phyloP scores from a whole-genome alignment of 2,797 vertebrate genomes.

The Enteromius radiatus region DNA sequence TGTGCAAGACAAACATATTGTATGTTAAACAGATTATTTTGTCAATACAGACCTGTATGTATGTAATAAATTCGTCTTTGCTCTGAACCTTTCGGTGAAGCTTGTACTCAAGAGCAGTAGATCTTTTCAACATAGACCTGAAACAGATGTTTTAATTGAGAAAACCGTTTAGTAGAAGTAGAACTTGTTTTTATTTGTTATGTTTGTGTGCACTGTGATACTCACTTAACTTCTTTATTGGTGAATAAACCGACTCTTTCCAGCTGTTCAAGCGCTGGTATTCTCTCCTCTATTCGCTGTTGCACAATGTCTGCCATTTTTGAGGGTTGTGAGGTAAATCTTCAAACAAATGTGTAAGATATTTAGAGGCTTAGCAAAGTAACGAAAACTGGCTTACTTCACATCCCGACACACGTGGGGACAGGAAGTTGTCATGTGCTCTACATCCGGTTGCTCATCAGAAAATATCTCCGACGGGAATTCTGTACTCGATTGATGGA shows the following conservation, averaged over 20 bases:
- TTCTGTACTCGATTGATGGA: neutral
- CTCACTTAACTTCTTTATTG: constrained; percentile 86
- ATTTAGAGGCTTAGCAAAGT: neutral
- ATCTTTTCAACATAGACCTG: constrained; percentile 89
- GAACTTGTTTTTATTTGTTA: neutral
- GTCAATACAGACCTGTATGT: constrained; percentile 84
- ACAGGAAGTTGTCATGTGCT: neutral
- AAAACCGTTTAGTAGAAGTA: neutral
- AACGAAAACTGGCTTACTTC: too few relatives aligned
- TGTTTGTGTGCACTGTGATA: neutral
- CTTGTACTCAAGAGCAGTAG: constrained; percentile 91
- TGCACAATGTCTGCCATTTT: constrained; percentile 92
- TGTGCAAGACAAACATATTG: neutral
- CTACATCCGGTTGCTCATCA: constrained; percentile 26
- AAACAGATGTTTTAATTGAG: neutral
- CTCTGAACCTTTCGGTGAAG: constrained; percentile 84
- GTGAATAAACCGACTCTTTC: constrained; percentile 93
- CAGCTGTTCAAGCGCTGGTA: constrained; percentile 91
- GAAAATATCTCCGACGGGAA: neutral
- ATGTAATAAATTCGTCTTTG: constrained; percentile 93
- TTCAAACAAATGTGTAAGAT: neutral
- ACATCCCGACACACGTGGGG: constrained; percentile 1
- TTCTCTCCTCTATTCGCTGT: constrained; percentile 86
- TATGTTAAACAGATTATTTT: neutral
- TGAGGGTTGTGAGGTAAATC: neutral